phyloP scores from a whole-genome alignment of 2,797 vertebrate species.

The Apogon talboti region DNA sequence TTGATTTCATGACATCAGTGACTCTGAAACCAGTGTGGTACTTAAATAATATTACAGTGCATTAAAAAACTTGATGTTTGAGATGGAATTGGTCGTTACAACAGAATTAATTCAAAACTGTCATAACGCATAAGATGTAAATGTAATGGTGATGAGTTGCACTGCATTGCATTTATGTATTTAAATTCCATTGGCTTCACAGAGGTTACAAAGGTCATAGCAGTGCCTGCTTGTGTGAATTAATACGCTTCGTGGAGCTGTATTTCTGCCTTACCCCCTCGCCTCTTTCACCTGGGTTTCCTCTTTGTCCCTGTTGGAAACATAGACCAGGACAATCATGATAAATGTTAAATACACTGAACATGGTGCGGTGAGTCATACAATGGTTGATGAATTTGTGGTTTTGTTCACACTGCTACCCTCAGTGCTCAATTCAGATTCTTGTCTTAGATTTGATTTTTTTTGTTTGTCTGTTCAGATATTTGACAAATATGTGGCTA shows the following conservation, averaged over 20 bases:
- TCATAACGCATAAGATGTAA: too few relatives aligned
- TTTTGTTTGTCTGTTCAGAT: too few relatives aligned
- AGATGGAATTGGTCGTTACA: background rate
- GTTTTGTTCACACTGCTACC: too few relatives aligned
- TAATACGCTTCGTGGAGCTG: background rate
- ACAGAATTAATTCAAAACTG: conserved; percentile 17
- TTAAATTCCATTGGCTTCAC: too few relatives aligned
- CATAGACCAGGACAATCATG: conserved; percentile 8
- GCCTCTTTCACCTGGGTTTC: conserved; percentile 89
- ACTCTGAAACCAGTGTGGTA: background rate
- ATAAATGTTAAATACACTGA: background rate
- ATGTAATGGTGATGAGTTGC: too few relatives aligned
- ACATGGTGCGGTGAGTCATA: background rate
- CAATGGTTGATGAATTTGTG: background rate
- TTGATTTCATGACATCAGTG: conserved; percentile 10
- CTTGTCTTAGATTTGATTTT: too few relatives aligned
- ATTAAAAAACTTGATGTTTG: background rate
- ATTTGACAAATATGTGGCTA: too few relatives aligned
- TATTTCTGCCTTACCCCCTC: conserved; percentile 81
- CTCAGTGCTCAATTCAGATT: too few relatives aligned
- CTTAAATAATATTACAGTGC: background rate
- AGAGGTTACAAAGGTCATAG: background rate
- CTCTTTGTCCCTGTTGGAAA: conserved; percentile 89
- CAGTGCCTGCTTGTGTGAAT: background rate
- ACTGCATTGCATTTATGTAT: too few relatives aligned